Evolutionary conservation across 2,113 vertebrate genomes (phyloP).

Genomic region (Gymnarchus niloticus): DNA sequence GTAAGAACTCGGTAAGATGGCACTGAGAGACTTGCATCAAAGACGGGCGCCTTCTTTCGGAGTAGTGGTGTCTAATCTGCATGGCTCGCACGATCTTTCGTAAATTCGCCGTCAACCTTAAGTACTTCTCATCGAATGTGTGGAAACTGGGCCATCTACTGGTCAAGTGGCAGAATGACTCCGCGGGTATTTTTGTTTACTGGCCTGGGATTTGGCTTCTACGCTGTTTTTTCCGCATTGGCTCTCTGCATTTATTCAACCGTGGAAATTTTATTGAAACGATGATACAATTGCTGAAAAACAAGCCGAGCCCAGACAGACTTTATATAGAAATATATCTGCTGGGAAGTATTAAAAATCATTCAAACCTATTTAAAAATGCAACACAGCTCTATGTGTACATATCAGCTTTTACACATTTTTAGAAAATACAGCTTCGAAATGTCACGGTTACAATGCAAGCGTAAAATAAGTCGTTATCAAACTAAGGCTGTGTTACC

Average conservation of each 20-base stretch:
- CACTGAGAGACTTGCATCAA: background rate
- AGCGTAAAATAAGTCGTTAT: background rate
- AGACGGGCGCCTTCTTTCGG: background rate
- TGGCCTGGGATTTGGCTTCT: background rate
- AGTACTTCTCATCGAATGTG: background rate
- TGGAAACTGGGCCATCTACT: background rate
- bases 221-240: background rate
- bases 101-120: background rate
- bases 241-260: background rate
- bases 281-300: background rate
- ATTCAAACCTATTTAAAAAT: background rate
- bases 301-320: background rate
- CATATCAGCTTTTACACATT: background rate
- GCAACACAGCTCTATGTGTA: background rate
- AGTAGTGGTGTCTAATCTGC: background rate
- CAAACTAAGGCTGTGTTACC: conserved; percentile 23
- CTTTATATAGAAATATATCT: background rate
- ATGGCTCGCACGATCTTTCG: background rate
- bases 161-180: background rate
- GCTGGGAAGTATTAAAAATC: background rate
- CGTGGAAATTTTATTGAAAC: background rate
- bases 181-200: background rate
- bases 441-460: background rate
- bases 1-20: background rate
- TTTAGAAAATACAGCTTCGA: background rate